Evolutionary conservation across 2,113 vertebrate species (phyloP).

Genomic region (Megalops atlanticus): DNA sequence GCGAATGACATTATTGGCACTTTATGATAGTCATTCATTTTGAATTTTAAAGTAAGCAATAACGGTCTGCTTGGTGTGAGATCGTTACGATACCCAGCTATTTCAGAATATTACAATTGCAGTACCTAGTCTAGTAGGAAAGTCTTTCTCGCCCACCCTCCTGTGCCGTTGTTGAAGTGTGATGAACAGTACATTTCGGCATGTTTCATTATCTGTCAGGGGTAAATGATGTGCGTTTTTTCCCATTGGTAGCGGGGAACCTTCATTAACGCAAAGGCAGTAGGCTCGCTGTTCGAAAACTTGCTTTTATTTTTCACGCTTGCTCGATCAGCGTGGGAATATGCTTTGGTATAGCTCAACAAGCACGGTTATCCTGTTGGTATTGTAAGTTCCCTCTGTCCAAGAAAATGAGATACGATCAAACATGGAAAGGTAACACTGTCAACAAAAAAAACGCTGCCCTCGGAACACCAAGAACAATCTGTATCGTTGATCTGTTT

Average conservation of each 20-base stretch:
- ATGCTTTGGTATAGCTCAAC: background rate
- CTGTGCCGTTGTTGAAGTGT: background rate
- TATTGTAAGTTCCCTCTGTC: background rate
- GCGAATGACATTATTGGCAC: background rate
- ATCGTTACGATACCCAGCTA: background rate
- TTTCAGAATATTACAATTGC: too few relatives aligned
- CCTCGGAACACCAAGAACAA: too few relatives aligned
- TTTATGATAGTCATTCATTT: background rate
- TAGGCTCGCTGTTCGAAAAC: background rate
- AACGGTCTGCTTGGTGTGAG: background rate
- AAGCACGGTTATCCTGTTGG: background rate
- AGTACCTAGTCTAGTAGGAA: background rate
- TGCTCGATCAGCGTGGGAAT: slow-evolving; percentile 3
- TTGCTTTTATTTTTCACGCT: slow-evolving; percentile 1
- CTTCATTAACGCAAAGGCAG: background rate
- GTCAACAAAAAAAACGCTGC: too few relatives aligned
- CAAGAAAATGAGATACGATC: too few relatives aligned
- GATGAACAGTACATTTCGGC: background rate
- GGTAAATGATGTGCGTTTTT: background rate
- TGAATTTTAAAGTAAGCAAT: background rate
- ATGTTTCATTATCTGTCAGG: background rate
- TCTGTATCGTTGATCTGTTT: too few relatives aligned
- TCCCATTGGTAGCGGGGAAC: background rate
- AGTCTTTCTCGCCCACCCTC: background rate
- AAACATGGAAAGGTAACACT: too few relatives aligned